phyloP scores from a whole-genome alignment of 2,888 invertebrate species.

The Scaptomyza flava region DNA sequence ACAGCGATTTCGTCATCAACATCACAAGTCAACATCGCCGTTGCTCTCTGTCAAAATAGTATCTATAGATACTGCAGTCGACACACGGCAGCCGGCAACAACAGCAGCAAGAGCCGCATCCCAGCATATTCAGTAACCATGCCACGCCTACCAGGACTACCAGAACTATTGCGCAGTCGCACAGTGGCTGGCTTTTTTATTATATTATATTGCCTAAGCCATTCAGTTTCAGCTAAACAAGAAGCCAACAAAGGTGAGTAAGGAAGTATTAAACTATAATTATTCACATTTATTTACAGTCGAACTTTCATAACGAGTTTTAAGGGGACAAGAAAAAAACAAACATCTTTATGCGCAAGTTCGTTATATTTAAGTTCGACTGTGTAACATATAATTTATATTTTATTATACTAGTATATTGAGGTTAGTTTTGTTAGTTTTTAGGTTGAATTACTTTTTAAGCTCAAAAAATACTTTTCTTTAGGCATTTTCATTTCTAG shows the following conservation, averaged over 20 bases:
- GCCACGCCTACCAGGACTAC: constrained; percentile 6
- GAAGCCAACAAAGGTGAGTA: neutral
- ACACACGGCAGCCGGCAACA: constrained; percentile 27
- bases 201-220: neutral
- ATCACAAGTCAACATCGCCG: neutral
- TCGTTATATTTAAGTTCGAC: too few relatives aligned
- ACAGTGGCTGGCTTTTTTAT: neutral
- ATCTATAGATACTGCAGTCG: constrained; percentile 20
- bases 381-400: too few relatives aligned
- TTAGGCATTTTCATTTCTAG: too few relatives aligned
- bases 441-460: too few relatives aligned
- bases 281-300: too few relatives aligned
- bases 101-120: constrained; percentile 41
- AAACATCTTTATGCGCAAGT: too few relatives aligned
- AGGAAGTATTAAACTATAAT: neutral
- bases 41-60: constrained; percentile 6
- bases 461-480: too few relatives aligned
- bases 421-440: too few relatives aligned
- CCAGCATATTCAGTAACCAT: neutral
- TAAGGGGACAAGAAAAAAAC: too few relatives aligned
- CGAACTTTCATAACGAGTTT: too few relatives aligned
- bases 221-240: constrained; percentile 1
- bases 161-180: constrained; percentile 2
- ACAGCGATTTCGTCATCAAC: constrained; percentile 11
- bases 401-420: too few relatives aligned